Conservation (phyloP, 2,888 invertebrate genomes). For the Saturnia pavonia region DNA sequence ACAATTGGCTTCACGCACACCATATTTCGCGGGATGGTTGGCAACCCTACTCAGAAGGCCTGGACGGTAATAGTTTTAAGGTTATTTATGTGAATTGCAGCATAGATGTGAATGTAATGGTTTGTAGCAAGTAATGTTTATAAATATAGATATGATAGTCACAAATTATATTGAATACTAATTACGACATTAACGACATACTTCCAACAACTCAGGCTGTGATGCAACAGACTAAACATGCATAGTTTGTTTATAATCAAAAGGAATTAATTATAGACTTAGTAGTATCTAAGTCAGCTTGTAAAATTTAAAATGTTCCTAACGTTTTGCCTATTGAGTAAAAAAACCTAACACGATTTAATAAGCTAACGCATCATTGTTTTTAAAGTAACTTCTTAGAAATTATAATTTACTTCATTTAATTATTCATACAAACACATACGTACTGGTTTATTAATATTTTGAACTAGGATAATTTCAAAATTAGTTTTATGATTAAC, state of each 20-base stretch:
- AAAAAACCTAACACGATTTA: neutral
- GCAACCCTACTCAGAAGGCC: neutral
- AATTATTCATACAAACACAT: neutral
- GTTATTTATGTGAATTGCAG: conserved; percentile 2
- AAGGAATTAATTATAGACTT: neutral
- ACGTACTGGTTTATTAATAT: neutral
- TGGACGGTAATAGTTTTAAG: conserved; percentile 11
- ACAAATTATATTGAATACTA: neutral
- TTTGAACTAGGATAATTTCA: neutral
- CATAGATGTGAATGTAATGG: neutral
- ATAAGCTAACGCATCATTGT: neutral
- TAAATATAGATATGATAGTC: neutral
- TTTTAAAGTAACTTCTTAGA: neutral
- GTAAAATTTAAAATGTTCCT: neutral
- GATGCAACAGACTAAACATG: neutral
- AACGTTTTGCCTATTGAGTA: neutral
- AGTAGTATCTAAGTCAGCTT: neutral
- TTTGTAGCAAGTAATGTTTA: neutral
- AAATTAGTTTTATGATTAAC: conserved; percentile 1
- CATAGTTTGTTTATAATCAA: neutral
- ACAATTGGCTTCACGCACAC: too few species aligned
- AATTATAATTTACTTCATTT: neutral
- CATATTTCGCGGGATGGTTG: too few species aligned
- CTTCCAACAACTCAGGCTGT: too few species aligned
- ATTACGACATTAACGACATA: neutral